Percentiles rank a stretch among this genome's conserved stretches.
Conservation (phyloP, 2,888 invertebrate species). For the Limenitis camilla region DNA sequence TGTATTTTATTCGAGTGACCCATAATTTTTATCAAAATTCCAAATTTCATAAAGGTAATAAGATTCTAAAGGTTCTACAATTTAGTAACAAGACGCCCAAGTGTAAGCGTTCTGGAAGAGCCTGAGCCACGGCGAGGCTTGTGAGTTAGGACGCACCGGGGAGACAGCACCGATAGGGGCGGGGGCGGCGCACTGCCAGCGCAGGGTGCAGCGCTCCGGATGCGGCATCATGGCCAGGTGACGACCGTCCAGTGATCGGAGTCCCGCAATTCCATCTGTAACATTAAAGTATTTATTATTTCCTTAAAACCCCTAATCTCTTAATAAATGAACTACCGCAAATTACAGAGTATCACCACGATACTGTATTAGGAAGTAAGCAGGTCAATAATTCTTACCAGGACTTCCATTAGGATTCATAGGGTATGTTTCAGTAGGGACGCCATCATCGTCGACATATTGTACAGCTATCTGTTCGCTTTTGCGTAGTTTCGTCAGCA, state of each 20-base stretch:
- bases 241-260: constrained; percentile 92
- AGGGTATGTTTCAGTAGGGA: constrained; percentile 88
- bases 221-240: constrained; percentile 99
- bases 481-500: constrained; percentile 65
- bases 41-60: too few species aligned
- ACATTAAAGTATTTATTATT: constrained; percentile 6
- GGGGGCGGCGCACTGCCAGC: constrained; percentile 96
- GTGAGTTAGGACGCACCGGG: constrained; percentile 65
- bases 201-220: constrained; percentile 92
- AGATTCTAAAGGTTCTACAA: too few species aligned
- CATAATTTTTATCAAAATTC: too few species aligned
- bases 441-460: constrained; percentile 87
- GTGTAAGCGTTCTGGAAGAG: constrained; percentile 92
- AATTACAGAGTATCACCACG: too few species aligned
- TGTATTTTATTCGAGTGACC: too few species aligned
- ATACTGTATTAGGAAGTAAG: too few species aligned
- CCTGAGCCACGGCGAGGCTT: constrained; percentile 90
- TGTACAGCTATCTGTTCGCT: constrained; percentile 83
- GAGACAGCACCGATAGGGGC: constrained; percentile 47
- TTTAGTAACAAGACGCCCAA: constrained; percentile 73
- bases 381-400: constrained; percentile 52
- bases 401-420: constrained; percentile 95
- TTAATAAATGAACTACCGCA: background rate
- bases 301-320: background rate
- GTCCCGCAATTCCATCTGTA: constrained; percentile 87